These are phyloP conservation scores for Cherax destructor DNA, from an alignment of 1,140 invertebrate species.

Conservation along the genomic window DNA sequence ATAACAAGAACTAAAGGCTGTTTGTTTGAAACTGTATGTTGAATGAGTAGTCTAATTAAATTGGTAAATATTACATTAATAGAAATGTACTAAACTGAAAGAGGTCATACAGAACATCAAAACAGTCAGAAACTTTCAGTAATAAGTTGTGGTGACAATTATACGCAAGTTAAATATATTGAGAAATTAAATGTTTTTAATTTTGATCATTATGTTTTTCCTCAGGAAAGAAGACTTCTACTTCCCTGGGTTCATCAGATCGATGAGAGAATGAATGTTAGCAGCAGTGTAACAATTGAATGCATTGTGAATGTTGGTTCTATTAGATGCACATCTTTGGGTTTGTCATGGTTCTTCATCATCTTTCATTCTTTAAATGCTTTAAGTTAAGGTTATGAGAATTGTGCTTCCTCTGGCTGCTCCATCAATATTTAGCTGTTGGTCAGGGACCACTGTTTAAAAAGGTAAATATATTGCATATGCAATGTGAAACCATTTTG, in stretches of 20 bases:
- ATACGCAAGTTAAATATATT: too few relatives aligned
- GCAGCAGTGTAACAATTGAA: background rate
- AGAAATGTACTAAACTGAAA: too few relatives aligned
- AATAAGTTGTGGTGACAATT: too few relatives aligned
- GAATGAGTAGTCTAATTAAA: too few relatives aligned
- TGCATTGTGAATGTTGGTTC: background rate
- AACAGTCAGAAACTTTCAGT: too few relatives aligned
- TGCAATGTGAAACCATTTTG: too few relatives aligned
- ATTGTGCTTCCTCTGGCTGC: background rate
- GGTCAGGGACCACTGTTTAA: background rate
- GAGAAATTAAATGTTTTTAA: too few relatives aligned
- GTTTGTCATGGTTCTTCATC: background rate
- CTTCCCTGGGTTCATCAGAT: constrained; percentile 24
- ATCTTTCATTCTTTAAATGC: background rate
- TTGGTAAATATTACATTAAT: too few relatives aligned
- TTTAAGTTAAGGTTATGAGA: background rate
- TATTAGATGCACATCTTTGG: background rate
- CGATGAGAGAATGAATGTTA: constrained; percentile 34
- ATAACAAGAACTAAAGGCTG: too few relatives aligned
- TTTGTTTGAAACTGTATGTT: too few relatives aligned
- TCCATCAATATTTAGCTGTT: background rate
- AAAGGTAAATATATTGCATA: too few relatives aligned
- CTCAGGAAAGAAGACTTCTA: constrained; percentile 57
- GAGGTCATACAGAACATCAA: too few relatives aligned
- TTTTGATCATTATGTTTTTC: background rate